Evolutionary conservation across 1,140 invertebrate species (phyloP).

Genomic region (Plectus sambesii): DNA sequence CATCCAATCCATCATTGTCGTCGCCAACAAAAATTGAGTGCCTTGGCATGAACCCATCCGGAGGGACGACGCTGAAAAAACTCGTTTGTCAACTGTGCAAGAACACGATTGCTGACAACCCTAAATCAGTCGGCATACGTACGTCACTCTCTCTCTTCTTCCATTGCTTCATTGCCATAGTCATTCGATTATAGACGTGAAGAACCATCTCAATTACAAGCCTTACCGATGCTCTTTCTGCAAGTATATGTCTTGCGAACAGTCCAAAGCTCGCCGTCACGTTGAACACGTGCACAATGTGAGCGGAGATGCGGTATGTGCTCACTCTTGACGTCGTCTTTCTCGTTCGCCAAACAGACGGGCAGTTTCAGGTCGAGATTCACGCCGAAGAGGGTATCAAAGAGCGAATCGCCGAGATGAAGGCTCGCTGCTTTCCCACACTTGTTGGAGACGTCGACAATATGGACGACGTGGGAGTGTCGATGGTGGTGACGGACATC

Average conservation of each 20-base stretch:
- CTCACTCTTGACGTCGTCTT: too few relatives aligned
- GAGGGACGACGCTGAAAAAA: background rate
- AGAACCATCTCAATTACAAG: background rate
- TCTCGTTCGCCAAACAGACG: too few relatives aligned
- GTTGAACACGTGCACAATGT: background rate
- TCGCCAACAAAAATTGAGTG: too few relatives aligned
- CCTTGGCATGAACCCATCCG: too few relatives aligned
- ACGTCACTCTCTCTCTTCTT: too few relatives aligned
- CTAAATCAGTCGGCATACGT: background rate
- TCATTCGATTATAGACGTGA: too few relatives aligned
- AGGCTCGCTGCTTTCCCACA: background rate
- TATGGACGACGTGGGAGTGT: too few relatives aligned
- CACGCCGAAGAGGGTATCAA: background rate
- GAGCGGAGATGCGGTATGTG: background rate
- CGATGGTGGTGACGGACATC: too few relatives aligned
- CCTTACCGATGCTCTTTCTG: background rate
- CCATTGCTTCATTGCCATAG: too few relatives aligned
- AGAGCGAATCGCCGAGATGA: background rate
- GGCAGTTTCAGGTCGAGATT: background rate
- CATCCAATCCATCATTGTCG: too few relatives aligned
- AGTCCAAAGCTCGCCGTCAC: background rate
- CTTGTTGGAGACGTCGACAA: too few relatives aligned
- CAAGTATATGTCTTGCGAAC: conserved; percentile 1
- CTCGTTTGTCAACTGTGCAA: background rate
- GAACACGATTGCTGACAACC: background rate